Percentiles rank a stretch among this genome's conserved stretches.
Evolutionary conservation across 2,888 invertebrate genomes (phyloP).

Genomic region (Pheosia gnoma): DNA sequence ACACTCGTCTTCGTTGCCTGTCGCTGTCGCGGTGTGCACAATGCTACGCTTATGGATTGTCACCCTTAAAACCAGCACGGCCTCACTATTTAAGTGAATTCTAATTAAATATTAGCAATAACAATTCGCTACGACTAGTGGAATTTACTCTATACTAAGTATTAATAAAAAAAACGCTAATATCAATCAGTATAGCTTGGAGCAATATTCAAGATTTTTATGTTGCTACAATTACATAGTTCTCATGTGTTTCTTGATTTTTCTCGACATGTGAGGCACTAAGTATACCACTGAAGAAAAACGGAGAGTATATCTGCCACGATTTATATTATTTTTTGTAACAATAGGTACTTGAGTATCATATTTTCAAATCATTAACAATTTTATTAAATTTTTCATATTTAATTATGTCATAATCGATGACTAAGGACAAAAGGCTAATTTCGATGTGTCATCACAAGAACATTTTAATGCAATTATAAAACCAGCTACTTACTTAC

Average conservation of each 20-base stretch:
- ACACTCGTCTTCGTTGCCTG: no score
- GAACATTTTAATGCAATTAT: constrained; percentile 28
- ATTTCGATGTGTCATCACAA: constrained; percentile 34
- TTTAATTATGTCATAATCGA: not conserved
- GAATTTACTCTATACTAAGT: constrained; percentile 24
- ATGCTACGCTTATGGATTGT: no score
- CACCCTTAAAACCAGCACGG: not conserved
- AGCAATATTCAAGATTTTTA: no score
- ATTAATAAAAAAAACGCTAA: constrained; percentile 10
- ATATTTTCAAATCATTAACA: not conserved
- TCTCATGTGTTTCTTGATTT: no score
- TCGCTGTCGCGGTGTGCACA: no score
- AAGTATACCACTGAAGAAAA: no score
- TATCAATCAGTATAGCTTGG: no score
- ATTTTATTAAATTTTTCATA: constrained; percentile 8
- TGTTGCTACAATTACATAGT: no score
- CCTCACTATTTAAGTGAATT: constrained; percentile 8
- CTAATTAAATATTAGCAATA: constrained; percentile 23
- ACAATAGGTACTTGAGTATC: no score
- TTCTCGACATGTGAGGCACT: no score
- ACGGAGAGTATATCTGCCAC: no score
- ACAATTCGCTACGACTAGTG: constrained; percentile 34
- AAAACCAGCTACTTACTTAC: constrained; percentile 28
- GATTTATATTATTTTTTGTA: no score
- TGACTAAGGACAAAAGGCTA: constrained; percentile 28